Evolutionary conservation across 2,888 invertebrate genomes (phyloP).

Genomic region (Dinocampus coccinellae): DNA sequence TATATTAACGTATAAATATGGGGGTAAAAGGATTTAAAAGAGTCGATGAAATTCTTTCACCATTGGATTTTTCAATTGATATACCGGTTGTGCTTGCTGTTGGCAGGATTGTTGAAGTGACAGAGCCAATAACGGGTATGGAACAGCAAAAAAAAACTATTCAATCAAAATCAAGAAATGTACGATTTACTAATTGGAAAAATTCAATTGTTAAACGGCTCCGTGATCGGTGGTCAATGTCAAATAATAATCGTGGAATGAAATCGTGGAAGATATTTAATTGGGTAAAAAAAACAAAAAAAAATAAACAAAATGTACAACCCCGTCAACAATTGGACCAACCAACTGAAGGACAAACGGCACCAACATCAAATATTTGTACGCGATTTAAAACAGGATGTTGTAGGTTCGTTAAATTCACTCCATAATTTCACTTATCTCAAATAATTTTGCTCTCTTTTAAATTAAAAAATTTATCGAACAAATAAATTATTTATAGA

Average conservation of each 20-base stretch:
- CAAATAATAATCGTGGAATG: slow-evolving; percentile 47
- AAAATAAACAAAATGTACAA: slow-evolving; percentile 6
- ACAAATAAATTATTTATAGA: slow-evolving; percentile 51
- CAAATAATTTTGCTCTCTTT: background rate
- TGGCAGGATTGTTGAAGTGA: slow-evolving; percentile 27
- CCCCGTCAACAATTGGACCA: background rate
- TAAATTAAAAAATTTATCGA: background rate
- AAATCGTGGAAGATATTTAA: slow-evolving; percentile 63
- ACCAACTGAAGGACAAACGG: background rate
- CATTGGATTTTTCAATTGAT: slow-evolving; percentile 20
- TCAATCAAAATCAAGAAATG: slow-evolving; percentile 27
- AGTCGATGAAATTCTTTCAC: slow-evolving; percentile 17
- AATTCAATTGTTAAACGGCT: slow-evolving; percentile 34
- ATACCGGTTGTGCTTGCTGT: slow-evolving; percentile 27
- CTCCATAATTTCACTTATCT: background rate
- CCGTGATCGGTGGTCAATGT: slow-evolving; percentile 33
- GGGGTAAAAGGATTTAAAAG: slow-evolving; percentile 10
- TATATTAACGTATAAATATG: background rate
- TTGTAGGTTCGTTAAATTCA: slow-evolving; percentile 55
- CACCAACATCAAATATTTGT: slow-evolving; percentile 43
- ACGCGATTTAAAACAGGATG: slow-evolving; percentile 56
- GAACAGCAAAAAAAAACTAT: background rate
- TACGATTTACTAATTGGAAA: slow-evolving; percentile 36
- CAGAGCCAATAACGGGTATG: background rate
- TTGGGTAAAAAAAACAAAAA: slow-evolving; percentile 52